These are phyloP conservation scores for Premnoplex brunnescens DNA, from an alignment of 2,797 vertebrate species.

Conservation along the genomic window DNA sequence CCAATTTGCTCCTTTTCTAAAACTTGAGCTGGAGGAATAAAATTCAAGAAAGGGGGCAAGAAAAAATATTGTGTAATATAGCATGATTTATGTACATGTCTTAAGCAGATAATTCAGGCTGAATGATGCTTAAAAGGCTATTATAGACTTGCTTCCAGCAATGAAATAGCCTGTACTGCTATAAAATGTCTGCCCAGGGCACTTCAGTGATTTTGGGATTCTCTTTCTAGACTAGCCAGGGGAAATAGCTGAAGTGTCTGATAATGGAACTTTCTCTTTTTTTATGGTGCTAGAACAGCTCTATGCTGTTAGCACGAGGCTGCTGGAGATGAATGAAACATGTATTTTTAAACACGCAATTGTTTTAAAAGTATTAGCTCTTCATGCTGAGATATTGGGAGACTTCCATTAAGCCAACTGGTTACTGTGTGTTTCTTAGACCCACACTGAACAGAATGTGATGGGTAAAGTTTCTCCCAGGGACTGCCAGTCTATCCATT, in stretches of 20 bases:
- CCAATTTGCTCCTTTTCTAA: conserved; percentile 30
- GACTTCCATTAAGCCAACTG: neutral
- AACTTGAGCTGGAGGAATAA: neutral
- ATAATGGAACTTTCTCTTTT: conserved; percentile 51
- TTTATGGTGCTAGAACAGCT: conserved; percentile 17
- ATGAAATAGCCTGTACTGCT: conserved; percentile 51
- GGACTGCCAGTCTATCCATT: neutral
- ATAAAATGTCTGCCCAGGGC: conserved; percentile 60
- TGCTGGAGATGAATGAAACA: neutral
- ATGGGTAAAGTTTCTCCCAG: neutral
- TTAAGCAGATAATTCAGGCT: conserved; percentile 52
- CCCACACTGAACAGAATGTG: neutral
- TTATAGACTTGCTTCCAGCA: conserved; percentile 58
- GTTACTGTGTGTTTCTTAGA: neutral
- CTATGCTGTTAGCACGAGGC: neutral
- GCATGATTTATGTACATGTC: conserved; percentile 61
- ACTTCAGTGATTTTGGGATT: conserved; percentile 66
- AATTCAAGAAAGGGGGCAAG: conserved; percentile 5
- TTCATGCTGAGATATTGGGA: neutral
- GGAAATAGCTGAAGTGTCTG: conserved; percentile 52
- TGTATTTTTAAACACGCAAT: conserved; percentile 19
- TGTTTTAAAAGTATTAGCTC: neutral
- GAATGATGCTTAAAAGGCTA: conserved; percentile 68
- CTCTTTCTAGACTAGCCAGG: conserved; percentile 62
- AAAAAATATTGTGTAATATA: conserved; percentile 29